These are phyloP conservation scores for Germaria angustata DNA, from an alignment of 2,888 invertebrate species.

Conservation along the genomic window DNA sequence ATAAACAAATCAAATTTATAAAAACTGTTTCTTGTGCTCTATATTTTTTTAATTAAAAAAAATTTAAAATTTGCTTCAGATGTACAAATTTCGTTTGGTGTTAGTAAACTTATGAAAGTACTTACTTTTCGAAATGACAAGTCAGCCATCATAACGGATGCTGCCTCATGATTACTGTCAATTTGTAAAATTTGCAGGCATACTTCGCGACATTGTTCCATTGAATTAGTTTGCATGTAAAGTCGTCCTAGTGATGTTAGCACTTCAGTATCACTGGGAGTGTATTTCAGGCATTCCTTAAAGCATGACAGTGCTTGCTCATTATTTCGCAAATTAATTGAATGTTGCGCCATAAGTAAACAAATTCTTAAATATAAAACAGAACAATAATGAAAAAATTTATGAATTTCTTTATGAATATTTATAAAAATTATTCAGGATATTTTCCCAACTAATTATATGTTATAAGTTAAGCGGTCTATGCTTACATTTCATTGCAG, in stretches of 20 bases:
- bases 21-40: no score
- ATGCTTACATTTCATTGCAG: no score
- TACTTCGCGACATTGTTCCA: slow-evolving; percentile 93
- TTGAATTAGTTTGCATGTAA: slow-evolving; percentile 91
- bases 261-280: slow-evolving; percentile 87
- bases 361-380: slow-evolving; percentile 81
- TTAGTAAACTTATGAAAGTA: neutral
- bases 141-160: slow-evolving; percentile 98
- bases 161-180: slow-evolving; percentile 94
- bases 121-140: slow-evolving; percentile 91
- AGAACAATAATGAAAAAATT: neutral
- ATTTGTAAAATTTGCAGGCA: slow-evolving; percentile 90
- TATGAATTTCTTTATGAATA: no score
- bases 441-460: no score
- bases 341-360: slow-evolving; percentile 87
- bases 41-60: no score
- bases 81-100: neutral
- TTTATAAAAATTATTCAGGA: no score
- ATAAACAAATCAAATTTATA: no score
- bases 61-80: no score
- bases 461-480: no score
- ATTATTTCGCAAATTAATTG: slow-evolving; percentile 84
- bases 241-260: slow-evolving; percentile 88
- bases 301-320: slow-evolving; percentile 89
- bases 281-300: slow-evolving; percentile 91